Base-by-base conservation (phyloP, 1,140 invertebrate species). In the Diplogasteroides magnus region DNA sequence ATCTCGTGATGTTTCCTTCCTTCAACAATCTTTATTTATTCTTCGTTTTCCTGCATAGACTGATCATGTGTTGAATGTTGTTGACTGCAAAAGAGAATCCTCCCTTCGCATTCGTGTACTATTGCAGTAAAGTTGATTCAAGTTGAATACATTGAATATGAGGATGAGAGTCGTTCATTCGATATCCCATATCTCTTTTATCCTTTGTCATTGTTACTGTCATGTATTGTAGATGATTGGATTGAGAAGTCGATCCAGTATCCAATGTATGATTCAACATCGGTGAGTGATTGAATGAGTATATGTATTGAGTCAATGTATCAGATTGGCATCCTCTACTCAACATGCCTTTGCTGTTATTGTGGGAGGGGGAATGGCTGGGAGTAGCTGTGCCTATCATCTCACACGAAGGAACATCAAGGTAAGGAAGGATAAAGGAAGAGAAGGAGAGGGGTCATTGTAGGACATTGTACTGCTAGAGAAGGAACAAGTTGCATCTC, bases 341-440 rank as follows among this genome's bases (percentile, higher is more conserved):
- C 68, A 65, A 26, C 64, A 72, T 31, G 78, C 72, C 11, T 78
- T 82, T 26, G 74, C 73, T 14, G 73, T 80, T 25, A 77, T 81
- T 60, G 58, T 82, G 11, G 79, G 79, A 14, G 77, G 78, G 15
- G 79, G 79, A 15, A 69, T 73, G 57, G 74, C 80, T 6, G 79
- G 79, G 29, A 68, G 61, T 19, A 74, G 73, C n/a, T 48, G 79
- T 0, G 80, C 79, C n/a, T 81, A 82, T 67, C 80, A 82, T 65
- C 69, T 81, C 2, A 77, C 80, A 15, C 82, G 82, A 61, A 32
- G 68, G 29, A 76, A 76, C 56, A 59, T 77, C 31, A 81, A 78
- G 60, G 76, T 82, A 65, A 78, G 82, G 1, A 32, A 78, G 2
- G 67, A 82, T 0, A 59, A 80, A 15, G 80, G 82, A 62, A 77